Evolutionary conservation across 2,113 vertebrate genomes (phyloP).

Genomic region (Pantherophis guttatus): DNA sequence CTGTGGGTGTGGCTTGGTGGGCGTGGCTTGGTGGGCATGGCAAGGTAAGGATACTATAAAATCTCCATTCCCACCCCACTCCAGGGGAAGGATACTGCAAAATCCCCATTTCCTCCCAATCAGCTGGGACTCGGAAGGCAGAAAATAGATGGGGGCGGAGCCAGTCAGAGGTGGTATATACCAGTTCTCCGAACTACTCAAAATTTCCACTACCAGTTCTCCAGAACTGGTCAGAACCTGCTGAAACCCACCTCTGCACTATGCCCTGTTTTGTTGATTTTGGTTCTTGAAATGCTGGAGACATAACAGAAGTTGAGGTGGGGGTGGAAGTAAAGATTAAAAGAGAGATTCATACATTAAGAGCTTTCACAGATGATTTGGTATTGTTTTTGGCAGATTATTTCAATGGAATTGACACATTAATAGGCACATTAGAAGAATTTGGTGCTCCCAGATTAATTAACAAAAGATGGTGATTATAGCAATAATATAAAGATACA

Average conservation of each 20-base stretch:
- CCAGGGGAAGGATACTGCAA: no score
- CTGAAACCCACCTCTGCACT: not conserved
- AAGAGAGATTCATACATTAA: not conserved
- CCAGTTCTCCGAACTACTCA: no score
- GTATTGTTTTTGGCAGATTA: not conserved
- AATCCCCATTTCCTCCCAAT: no score
- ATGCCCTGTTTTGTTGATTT: not conserved
- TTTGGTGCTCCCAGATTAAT: not conserved
- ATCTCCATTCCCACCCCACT: no score
- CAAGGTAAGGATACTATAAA: no score
- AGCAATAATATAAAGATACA: not conserved
- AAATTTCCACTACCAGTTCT: no score
- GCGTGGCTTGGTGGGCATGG: no score
- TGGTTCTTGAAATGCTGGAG: not conserved
- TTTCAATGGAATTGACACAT: not conserved
- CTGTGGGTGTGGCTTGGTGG: no score
- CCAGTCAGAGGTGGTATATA: no score
- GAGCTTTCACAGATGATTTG: not conserved
- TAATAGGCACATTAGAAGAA: not conserved
- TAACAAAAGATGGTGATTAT: not conserved
- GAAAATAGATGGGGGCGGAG: no score
- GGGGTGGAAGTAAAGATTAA: not conserved
- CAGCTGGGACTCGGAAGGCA: no score
- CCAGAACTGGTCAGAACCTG: no score
- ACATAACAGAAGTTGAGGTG: not conserved